phyloP scores from a whole-genome alignment of 2,888 invertebrate species.

The Drosophila nigritarsus region DNA sequence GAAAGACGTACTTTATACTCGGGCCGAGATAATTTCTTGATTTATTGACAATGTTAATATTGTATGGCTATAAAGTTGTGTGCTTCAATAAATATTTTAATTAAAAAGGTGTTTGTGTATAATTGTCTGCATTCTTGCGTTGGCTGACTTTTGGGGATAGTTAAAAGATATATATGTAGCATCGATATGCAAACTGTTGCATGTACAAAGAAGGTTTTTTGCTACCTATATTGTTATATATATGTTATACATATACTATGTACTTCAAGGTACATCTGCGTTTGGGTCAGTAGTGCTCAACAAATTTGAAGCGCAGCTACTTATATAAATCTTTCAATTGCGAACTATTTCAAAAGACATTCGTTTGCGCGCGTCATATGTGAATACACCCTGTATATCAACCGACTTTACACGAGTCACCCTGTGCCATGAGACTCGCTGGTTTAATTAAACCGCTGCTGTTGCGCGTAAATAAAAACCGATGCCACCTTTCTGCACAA shows the following conservation, averaged over 20 bases:
- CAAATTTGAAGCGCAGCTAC: background rate
- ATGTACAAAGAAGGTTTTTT: background rate
- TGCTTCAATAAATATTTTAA: constrained; percentile 4
- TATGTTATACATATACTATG: background rate
- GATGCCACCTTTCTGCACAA: constrained; percentile 7
- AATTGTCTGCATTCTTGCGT: background rate
- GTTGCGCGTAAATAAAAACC: constrained; percentile 55
- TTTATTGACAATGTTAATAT: background rate
- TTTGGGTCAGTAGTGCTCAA: background rate
- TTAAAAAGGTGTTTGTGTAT: background rate
- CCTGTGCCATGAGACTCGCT: constrained; percentile 70
- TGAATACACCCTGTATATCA: constrained; percentile 23
- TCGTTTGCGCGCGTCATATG: background rate
- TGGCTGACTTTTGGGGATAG: background rate
- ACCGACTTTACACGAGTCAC: constrained; percentile 19
- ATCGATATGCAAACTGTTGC: background rate
- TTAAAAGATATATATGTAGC: background rate
- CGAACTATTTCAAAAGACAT: constrained; percentile 10
- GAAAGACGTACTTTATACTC: background rate
- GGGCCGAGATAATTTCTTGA: background rate
- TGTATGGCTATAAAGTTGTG: background rate
- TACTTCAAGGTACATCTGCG: background rate
- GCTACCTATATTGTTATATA: background rate
- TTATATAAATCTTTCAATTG: background rate
- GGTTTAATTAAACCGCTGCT: constrained; percentile 65